Evolutionary conservation across 2,888 invertebrate species (phyloP), one percentile per base, ranked within the genome.

Genomic region (Halocaridina rubra): DNA sequence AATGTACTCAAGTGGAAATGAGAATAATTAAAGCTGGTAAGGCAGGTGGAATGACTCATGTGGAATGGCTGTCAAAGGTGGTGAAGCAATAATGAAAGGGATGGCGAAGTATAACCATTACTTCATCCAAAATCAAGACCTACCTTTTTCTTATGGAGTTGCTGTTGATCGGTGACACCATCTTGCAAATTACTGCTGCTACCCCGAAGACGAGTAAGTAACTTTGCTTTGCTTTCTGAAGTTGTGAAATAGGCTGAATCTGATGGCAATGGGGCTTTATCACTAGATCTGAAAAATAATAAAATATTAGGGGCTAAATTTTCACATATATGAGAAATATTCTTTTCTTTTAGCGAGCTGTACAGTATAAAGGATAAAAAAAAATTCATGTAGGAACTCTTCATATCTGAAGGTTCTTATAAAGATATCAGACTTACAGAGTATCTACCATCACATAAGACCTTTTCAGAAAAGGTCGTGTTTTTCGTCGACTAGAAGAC

Each of bases 211-310:
- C 87, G 77, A 79, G 93, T 93, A 89, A 93, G 91, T 91, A 93
- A 93, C 90, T 92, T 93, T 59, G 94, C 93, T 90, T 94, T 94
- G 80, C 93, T 92, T 90, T 94, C 94, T 22, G 94, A 94, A 61
- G 93, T 94, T 24, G 94, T 93, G 90, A 94, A 94, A 89, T 94
- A 94, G 0, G 93, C 92, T 46, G 94, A 94, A 77, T 92, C 93
- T n/a, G 93, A 92, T 29, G 94, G 93, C 80, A 93, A 89, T 24
- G 87, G 88, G n/a, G 88, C 71, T 30, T 61, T 84, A 8, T 84
- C 79, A 80, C 53, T 53, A 5, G 33, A 22, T 33, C 84, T 84
- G 67, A 4, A 53, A 22, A 19, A 32, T 3, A 24, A 72, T 13
- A 4, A 16, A 53, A 53, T 7, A 10, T 53, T 53, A 10, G 3